phyloP scores from a whole-genome alignment of 1,140 invertebrate genomes.

The Chironomus tepperi region DNA sequence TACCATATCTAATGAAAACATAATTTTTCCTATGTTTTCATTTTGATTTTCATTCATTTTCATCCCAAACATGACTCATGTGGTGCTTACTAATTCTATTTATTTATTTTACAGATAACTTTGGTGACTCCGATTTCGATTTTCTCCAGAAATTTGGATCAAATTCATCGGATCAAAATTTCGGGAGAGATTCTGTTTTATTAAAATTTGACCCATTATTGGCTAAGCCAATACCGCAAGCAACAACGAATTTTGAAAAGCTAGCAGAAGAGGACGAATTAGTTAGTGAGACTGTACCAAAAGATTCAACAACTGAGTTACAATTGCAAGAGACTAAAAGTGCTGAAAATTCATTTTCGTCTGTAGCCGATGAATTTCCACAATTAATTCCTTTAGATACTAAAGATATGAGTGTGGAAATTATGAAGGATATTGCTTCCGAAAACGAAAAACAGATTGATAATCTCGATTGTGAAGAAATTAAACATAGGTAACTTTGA shows the following conservation, averaged over 20 bases:
- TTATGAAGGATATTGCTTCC: conserved; percentile 32
- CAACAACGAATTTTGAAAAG: neutral
- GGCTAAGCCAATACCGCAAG: conserved; percentile 29
- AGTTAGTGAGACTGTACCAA: conserved; percentile 23
- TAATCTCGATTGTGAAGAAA: neutral
- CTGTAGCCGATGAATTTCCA: too few relatives aligned
- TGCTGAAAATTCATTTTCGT: too few relatives aligned
- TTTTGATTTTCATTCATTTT: conserved; percentile 1
- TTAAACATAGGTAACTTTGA: conserved; percentile 30
- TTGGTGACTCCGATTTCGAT: conserved; percentile 35
- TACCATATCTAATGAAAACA: too few relatives aligned
- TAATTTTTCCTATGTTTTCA: neutral
- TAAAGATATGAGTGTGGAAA: conserved; percentile 40
- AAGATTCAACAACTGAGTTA: neutral
- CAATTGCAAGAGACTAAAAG: too few relatives aligned
- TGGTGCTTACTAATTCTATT: neutral
- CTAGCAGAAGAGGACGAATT: neutral
- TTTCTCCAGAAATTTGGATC: conserved; percentile 37
- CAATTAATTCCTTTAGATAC: neutral
- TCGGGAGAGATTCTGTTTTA: conserved; percentile 34
- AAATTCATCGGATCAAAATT: conserved; percentile 32
- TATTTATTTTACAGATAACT: neutral
- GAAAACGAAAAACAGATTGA: conserved; percentile 34
- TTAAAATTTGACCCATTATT: conserved; percentile 39
- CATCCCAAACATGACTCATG: neutral